Evolutionary conservation across 1,140 invertebrate genomes (phyloP), one percentile per base, ranked within the genome.

Genomic region (Aphelinus atriplicis): DNA sequence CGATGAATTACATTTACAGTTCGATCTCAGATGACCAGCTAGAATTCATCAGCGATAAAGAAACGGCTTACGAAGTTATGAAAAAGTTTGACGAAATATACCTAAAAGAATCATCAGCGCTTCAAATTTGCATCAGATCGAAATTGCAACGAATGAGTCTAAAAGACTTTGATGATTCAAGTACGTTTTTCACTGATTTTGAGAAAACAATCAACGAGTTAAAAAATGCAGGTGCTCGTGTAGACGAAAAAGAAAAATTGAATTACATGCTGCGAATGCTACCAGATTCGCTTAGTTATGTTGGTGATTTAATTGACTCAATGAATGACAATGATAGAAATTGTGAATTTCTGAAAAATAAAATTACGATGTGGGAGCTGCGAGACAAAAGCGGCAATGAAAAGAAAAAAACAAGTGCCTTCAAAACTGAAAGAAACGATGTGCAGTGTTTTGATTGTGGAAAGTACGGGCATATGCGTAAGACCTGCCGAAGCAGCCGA

Each of bases 311-410:
- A 48, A 63, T 63, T 7, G 61, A 66, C 50, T 53, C 51, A 66
- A 57, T 57, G 26, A 46, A 26, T 26, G 26, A 26, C 26, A 26
- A 26, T 26, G 26, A 26, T 26, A 26, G 26, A 26, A 26, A 26
- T 26, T 48, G 26, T 5, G 57, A 73, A n/a, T 66, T 45, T n/a
- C 48, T 73, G 3, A 67, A 43, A 42, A 73, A 66, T 58, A 73
- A 67, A 65, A 60, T 73, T 26, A 53, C 9, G 4, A 9, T 5
- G 4, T 4, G 63, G 82, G 50, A 76, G 48, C 7, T 77, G 81
- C 63, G 7, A 77, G 76, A 80, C 81, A 75, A 85, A 81, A 80
- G 46, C 82, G 26, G 81, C 79, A 67, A 83, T 84, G 63, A 7
- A 72, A 42, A 75, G 75, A 70, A 53, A 46, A 79, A 76, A 26